Percentiles rank a stretch among this genome's conserved stretches.
These are phyloP conservation scores for Bruchidius siliquastri DNA, from an alignment of 2,888 invertebrate genomes.

Conservation along the genomic window DNA sequence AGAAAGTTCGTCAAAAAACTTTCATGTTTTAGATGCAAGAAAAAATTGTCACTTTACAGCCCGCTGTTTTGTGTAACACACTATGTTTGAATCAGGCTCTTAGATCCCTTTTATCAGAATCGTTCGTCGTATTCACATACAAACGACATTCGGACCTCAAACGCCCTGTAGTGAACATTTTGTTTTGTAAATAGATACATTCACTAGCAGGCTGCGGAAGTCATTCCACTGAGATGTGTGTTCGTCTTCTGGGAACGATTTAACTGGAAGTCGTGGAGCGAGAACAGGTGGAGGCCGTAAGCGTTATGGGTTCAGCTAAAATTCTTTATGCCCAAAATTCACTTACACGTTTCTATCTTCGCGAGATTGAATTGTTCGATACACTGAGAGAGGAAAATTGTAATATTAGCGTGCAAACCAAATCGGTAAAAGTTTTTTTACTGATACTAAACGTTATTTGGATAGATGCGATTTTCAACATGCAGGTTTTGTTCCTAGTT, in stretches of 20 bases:
- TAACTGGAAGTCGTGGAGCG: slow-evolving; percentile 14
- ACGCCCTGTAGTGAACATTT: background rate
- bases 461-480: too few relatives aligned
- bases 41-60: too few relatives aligned
- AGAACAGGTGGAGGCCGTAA: slow-evolving; percentile 42
- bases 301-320: slow-evolving; percentile 40
- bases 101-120: too few relatives aligned
- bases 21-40: too few relatives aligned
- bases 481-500: too few relatives aligned
- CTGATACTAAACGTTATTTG: too few relatives aligned
- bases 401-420: background rate
- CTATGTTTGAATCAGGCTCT: too few relatives aligned
- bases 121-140: too few relatives aligned
- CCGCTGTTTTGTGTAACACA: too few relatives aligned
- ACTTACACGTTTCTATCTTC: slow-evolving; percentile 27
- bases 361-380: slow-evolving; percentile 29
- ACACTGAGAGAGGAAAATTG: background rate
- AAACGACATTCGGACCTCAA: too few relatives aligned
- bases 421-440: too few relatives aligned
- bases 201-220: background rate
- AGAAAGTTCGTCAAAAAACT: too few relatives aligned
- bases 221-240: background rate
- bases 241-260: background rate
- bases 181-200: background rate
- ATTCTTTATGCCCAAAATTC: slow-evolving; percentile 37